Conservation (phyloP, 2,113 vertebrate species). For the Chauna torquata region DNA sequence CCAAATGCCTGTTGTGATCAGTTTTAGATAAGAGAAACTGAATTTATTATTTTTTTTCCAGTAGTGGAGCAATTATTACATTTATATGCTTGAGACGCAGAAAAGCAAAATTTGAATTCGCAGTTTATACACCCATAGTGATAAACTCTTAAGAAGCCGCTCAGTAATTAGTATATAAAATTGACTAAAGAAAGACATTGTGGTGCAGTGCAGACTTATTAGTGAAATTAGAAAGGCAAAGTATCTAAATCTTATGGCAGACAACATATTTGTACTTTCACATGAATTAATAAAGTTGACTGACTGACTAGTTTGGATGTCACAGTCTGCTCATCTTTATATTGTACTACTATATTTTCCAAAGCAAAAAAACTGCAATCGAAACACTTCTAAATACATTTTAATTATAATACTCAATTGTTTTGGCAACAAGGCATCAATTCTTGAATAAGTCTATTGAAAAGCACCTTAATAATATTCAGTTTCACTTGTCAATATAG, state of each 20-base stretch:
- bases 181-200: neutral
- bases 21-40: neutral
- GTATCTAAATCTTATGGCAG: neutral
- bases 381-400: neutral
- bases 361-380: fast-evolving
- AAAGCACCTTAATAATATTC: neutral
- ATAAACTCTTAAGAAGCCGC: neutral
- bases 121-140: neutral
- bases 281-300: neutral
- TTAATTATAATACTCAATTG: neutral
- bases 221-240: neutral
- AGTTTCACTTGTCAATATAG: neutral
- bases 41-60: neutral
- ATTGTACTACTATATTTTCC: neutral
- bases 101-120: neutral
- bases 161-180: neutral
- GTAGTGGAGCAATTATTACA: neutral
- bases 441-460: neutral
- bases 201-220: neutral
- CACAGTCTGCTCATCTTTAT: neutral
- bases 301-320: neutral
- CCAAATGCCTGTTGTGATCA: neutral
- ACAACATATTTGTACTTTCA: neutral
- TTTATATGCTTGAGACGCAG: neutral
- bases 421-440: neutral